phyloP scores from a whole-genome alignment of 2,888 invertebrate genomes.

The Polydesmus complanatus region DNA sequence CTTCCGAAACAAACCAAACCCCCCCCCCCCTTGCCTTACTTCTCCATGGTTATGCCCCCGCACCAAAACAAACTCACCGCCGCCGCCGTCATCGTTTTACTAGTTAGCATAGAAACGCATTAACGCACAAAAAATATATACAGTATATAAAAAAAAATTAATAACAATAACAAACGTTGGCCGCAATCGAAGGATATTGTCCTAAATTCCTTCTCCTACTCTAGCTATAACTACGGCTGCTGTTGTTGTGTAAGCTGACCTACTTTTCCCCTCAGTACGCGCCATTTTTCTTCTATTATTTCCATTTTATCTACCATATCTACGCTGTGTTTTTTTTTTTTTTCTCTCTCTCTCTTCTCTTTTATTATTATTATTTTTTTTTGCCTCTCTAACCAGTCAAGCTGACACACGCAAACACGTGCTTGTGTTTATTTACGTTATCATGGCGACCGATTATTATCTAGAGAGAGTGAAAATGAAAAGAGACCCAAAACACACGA shows the following conservation, averaged over 20 bases:
- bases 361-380: background rate
- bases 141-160: background rate
- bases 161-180: background rate
- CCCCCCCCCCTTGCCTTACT: background rate
- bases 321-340: background rate
- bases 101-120: background rate
- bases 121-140: no score
- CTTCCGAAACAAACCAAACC: background rate
- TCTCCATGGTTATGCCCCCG: no score
- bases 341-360: background rate
- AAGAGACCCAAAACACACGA: background rate
- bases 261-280: background rate
- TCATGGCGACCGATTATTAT: background rate
- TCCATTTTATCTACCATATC: background rate
- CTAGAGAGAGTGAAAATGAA: no score
- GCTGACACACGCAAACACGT: background rate
- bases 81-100: background rate
- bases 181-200: slow-evolving; percentile 7
- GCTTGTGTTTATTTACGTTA: background rate
- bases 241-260: slow-evolving; percentile 8
- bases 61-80: background rate
- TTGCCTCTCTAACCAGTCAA: background rate
- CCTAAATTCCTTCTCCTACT: slow-evolving; percentile 9
- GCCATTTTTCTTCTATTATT: background rate
- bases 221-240: no score